phyloP scores from a whole-genome alignment of 2,888 invertebrate species.

The Cinara cedri region DNA sequence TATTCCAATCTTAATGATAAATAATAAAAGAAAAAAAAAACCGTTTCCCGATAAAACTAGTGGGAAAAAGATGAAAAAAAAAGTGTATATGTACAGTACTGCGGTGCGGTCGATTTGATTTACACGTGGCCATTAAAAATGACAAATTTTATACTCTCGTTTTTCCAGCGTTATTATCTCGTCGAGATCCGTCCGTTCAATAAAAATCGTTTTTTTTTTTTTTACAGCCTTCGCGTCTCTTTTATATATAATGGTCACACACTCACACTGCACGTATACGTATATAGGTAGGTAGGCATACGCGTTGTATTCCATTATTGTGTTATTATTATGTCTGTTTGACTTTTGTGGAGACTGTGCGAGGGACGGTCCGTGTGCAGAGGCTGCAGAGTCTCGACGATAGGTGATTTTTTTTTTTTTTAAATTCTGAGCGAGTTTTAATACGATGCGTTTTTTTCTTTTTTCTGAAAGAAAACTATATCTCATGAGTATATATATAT shows the following conservation, averaged over 20 bases:
- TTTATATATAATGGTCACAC: too few species aligned
- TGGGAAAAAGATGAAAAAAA: constrained; percentile 7
- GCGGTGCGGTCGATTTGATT: background rate
- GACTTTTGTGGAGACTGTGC: background rate
- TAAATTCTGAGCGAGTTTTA: too few species aligned
- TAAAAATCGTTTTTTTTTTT: constrained; percentile 49
- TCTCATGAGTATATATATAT: too few species aligned
- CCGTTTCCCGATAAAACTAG: background rate
- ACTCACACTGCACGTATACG: background rate
- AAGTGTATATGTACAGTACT: too few species aligned
- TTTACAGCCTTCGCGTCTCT: constrained; percentile 33
- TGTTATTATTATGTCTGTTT: constrained; percentile 8
- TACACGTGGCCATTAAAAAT: constrained; percentile 46
- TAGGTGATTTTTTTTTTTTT: constrained; percentile 2
- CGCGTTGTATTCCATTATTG: background rate
- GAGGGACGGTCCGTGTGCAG: too few species aligned
- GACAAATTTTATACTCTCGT: constrained; percentile 54
- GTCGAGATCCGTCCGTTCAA: constrained; percentile 40
- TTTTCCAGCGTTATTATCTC: constrained; percentile 31
- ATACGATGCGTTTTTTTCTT: background rate
- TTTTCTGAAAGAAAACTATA: too few species aligned
- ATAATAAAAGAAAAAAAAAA: background rate
- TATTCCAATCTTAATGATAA: constrained; percentile 26
- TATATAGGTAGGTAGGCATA: too few species aligned
- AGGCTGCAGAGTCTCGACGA: background rate